Evolutionary conservation across 2,797 vertebrate genomes (phyloP).

Genomic region (Bradypodion pumilum): DNA sequence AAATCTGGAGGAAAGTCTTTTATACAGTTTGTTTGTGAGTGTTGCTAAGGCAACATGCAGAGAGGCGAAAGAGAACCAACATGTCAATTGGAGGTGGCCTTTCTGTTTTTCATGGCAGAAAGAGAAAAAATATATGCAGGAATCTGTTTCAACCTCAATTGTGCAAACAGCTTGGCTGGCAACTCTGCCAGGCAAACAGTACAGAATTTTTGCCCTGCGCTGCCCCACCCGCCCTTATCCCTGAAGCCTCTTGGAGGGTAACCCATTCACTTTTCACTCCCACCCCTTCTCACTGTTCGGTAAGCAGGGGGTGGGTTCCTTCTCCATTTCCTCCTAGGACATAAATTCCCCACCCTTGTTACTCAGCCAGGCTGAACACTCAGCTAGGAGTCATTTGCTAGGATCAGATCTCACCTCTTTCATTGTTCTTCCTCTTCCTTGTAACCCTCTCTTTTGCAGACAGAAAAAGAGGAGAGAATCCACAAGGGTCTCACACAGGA

Average conservation of each 20-base stretch:
- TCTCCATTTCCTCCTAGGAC: not conserved
- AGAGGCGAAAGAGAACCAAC: too few species aligned
- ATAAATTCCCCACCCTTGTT: not conserved
- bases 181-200: not conserved
- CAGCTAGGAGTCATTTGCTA: not conserved
- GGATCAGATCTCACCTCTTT: constrained; percentile 25
- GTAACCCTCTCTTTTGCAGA: constrained; percentile 12
- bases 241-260: not conserved
- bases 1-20: not conserved
- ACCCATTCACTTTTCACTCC: not conserved
- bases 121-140: not conserved
- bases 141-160: not conserved
- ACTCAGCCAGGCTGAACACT: not conserved
- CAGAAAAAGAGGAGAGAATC: not conserved
- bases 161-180: not conserved
- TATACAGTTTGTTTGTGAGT: not conserved
- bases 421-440: constrained; percentile 14
- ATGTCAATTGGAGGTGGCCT: too few species aligned
- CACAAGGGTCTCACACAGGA: not conserved
- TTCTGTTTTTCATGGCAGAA: not conserved
- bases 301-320: not conserved
- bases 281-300: too few species aligned
- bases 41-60: not conserved
- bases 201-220: not conserved
- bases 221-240: not conserved